Conservation (phyloP, 2,888 invertebrate genomes). For the Ditula angustiorana region DNA sequence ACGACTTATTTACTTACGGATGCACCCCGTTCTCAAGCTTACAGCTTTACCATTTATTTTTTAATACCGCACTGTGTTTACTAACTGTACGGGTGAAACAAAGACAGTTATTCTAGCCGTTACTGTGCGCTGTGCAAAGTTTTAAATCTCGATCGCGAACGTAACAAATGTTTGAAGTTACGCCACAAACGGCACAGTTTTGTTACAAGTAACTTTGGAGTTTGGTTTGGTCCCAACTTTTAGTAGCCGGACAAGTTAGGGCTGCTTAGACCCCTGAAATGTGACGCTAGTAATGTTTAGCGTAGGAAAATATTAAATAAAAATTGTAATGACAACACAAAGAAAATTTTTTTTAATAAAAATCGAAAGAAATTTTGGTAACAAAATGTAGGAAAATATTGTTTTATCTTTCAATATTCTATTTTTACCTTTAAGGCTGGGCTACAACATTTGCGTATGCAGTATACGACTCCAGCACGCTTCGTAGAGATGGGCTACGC, state of each 20-base stretch:
- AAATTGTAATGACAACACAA: too few relatives aligned
- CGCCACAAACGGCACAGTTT: constrained; percentile 59
- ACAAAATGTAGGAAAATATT: too few relatives aligned
- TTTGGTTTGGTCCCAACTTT: constrained; percentile 40
- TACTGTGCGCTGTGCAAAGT: constrained; percentile 41
- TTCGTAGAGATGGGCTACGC: too few relatives aligned
- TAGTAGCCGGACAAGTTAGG: constrained; percentile 16
- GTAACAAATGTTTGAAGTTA: constrained; percentile 64
- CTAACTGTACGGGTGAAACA: constrained; percentile 4
- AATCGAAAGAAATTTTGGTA: too few relatives aligned
- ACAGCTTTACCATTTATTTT: not conserved
- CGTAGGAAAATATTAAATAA: too few relatives aligned
- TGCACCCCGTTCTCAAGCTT: not conserved
- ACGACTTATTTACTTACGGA: too few relatives aligned
- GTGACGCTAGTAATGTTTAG: constrained; percentile 10
- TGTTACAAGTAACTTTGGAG: constrained; percentile 55
- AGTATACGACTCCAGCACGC: too few relatives aligned
- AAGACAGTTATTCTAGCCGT: constrained; percentile 14
- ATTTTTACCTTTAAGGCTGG: too few relatives aligned
- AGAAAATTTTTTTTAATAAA: too few relatives aligned
- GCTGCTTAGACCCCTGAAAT: constrained; percentile 9
- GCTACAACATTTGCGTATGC: too few relatives aligned
- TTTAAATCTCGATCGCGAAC: constrained; percentile 54
- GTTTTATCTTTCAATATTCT: too few relatives aligned
- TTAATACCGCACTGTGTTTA: not conserved